A percentile compares a stretch with the other conserved stretches of the same genome.
Conservation (phyloP, 2,113 vertebrate genomes). For the Anas platyrhynchos region DNA sequence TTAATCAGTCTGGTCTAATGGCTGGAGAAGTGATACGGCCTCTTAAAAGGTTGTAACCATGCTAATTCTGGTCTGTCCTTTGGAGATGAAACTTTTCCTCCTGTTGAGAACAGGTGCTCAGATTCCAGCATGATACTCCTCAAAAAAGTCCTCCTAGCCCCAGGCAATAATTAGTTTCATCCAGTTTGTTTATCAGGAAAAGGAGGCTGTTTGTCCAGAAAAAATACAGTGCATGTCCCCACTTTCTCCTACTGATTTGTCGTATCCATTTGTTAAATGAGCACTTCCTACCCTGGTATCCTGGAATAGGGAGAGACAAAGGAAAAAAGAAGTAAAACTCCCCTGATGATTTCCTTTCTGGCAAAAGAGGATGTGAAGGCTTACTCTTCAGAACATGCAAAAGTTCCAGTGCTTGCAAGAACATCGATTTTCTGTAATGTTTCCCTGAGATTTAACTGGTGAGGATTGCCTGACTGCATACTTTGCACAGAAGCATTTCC, state of each 20-base stretch:
- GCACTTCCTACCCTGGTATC: neutral
- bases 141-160: neutral
- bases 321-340: neutral
- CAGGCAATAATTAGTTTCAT: constrained; percentile 41
- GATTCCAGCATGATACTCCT: neutral
- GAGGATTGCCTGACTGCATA: neutral
- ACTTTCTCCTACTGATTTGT: neutral
- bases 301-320: neutral
- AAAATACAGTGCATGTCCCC: fast-evolving
- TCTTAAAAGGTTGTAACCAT: neutral
- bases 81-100: neutral
- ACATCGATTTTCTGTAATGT: neutral
- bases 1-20: neutral
- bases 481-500: neutral
- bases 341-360: neutral
- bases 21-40: neutral
- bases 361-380: neutral
- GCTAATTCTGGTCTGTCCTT: neutral
- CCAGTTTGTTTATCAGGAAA: neutral
- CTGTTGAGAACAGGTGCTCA: constrained; percentile 41
- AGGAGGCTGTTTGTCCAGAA: neutral
- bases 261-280: neutral
- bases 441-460: neutral
- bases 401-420: neutral
- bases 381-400: neutral